Base-by-base conservation (phyloP, 37 sponge, comb jelly and placozoan species). In the Tethya wilhelma region DNA sequence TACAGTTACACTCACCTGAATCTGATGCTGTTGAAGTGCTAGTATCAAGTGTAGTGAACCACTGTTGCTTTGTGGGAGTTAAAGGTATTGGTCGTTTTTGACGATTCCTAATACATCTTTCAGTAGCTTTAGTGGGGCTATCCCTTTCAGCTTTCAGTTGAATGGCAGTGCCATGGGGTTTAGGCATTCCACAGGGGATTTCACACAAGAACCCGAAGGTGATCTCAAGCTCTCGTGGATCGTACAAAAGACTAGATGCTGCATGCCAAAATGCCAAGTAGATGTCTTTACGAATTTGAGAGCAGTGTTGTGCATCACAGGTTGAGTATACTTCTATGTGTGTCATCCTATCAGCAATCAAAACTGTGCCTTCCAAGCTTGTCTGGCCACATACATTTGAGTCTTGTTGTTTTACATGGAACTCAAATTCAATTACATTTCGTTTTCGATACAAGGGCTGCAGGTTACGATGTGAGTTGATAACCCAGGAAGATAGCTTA, bases 311-410 rank as follows among this genome's bases (percentile, higher is more conserved):
- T 34, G 4, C 38, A 6, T 11, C 38, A 67, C 67, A 67, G 4
- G 67, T 67, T 4, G 67, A 31, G 39, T 67, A 67, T 6, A 67
- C 38, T 8, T 67, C 67, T 6, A 67, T 29, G 32, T 67, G 67
- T 34, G 67, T 36, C 14, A 31, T 36, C 67, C 6, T 67, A 34
- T 67, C 67, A 4, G 34, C 19, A 8, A 67, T 32, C 4, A 34
- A 36, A 4, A 67, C 67, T 67, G 17, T 67, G 23, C 62, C 62
- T 29, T 29, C 55, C 11, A 49, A 19, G 23, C 62, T 12, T 5
- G 4, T 6, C 4, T 36, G 4, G 5, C 33, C 17, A 67, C 67
- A 19, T 32, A 67, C 29, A 36, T 31, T 7, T 6, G 32, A 31
- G 7, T 12, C 28, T 49, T 49, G 53, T 14, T 49, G 53, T 14